phyloP scores from a whole-genome alignment of 2,797 vertebrate species.

The Parotocinclus haroldoi region DNA sequence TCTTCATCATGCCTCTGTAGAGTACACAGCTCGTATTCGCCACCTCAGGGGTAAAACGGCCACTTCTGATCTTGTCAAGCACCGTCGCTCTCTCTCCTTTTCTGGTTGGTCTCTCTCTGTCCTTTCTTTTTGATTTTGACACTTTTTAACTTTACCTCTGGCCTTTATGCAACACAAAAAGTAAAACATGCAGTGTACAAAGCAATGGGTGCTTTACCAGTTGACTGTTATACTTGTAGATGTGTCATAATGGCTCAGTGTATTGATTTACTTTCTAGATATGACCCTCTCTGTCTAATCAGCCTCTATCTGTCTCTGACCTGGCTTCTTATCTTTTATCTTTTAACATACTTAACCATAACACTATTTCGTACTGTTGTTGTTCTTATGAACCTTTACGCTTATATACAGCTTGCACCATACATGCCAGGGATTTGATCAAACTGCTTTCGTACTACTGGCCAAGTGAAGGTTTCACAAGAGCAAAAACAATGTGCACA shows the following conservation, averaged over 20 bases:
- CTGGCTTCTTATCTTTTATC: neutral
- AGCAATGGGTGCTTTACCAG: too few species aligned
- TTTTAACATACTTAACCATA: neutral
- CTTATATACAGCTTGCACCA: neutral
- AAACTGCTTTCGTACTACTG: conserved; percentile 46
- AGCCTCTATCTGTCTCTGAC: conserved; percentile 18
- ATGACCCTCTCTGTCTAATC: conserved; percentile 30
- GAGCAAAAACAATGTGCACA: conserved; percentile 48
- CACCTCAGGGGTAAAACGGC: conserved; percentile 62
- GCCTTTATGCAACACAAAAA: too few species aligned
- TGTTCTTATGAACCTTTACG: neutral
- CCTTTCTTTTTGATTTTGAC: conserved; percentile 17
- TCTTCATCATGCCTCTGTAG: conserved; percentile 56
- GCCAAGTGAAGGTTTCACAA: conserved; percentile 63
- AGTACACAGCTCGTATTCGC: conserved; percentile 71
- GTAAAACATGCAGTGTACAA: too few species aligned
- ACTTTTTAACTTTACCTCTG: neutral
- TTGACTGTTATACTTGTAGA: too few species aligned
- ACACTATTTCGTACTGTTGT: too few species aligned
- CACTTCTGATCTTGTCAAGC: conserved; percentile 63
- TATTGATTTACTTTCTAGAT: neutral
- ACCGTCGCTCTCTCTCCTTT: conserved; percentile 63
- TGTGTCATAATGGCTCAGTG: too few species aligned
- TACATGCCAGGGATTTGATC: conserved; percentile 19
- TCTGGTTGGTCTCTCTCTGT: conserved; percentile 66